A percentile compares a stretch with the other conserved stretches of the same genome.
phyloP scores from a whole-genome alignment of 1,140 invertebrate genomes.

The Macrostomum lignano region DNA sequence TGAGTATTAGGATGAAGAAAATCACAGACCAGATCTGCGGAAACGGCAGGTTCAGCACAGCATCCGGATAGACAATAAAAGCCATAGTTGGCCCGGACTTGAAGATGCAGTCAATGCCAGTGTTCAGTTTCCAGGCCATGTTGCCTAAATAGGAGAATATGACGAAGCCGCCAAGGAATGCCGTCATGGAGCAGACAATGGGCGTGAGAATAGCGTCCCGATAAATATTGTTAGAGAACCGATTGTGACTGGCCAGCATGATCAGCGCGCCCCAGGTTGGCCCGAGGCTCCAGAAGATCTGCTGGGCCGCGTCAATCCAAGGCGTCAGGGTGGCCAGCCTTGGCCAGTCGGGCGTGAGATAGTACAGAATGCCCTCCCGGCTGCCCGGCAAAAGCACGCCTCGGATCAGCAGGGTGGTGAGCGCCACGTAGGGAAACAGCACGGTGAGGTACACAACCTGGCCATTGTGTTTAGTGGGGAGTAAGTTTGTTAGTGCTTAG shows the following conservation, averaged over 20 bases:
- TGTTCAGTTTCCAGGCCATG: slow-evolving; percentile 9
- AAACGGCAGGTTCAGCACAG: slow-evolving; percentile 42
- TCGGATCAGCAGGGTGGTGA: slow-evolving; percentile 22
- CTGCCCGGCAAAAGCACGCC: slow-evolving; percentile 43
- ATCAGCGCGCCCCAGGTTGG: slow-evolving; percentile 43
- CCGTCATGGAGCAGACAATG: slow-evolving; percentile 50
- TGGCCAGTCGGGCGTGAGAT: slow-evolving; percentile 50
- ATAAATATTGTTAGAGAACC: slow-evolving; percentile 42
- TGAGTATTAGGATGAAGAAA: slow-evolving; percentile 36
- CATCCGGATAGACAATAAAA: slow-evolving; percentile 52
- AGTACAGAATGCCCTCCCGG: slow-evolving; percentile 47
- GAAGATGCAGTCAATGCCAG: slow-evolving; percentile 34
- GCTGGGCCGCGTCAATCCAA: slow-evolving; percentile 49
- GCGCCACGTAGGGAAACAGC: slow-evolving; percentile 28
- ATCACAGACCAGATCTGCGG: slow-evolving; percentile 47
- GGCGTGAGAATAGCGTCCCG: slow-evolving; percentile 47
- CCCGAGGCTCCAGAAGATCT: slow-evolving; percentile 42
- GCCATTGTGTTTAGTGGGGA: no score
- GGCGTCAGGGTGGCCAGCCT: slow-evolving; percentile 36
- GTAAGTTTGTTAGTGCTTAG: no score
- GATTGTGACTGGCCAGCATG: slow-evolving; percentile 48
- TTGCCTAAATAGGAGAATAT: slow-evolving; percentile 16
- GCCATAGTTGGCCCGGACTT: slow-evolving; percentile 43
- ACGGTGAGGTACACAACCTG: slow-evolving; percentile 33
- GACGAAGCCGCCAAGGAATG: slow-evolving; percentile 22